Conservation (phyloP, 2,113 vertebrate genomes). For the Nycticebus coucang region DNA sequence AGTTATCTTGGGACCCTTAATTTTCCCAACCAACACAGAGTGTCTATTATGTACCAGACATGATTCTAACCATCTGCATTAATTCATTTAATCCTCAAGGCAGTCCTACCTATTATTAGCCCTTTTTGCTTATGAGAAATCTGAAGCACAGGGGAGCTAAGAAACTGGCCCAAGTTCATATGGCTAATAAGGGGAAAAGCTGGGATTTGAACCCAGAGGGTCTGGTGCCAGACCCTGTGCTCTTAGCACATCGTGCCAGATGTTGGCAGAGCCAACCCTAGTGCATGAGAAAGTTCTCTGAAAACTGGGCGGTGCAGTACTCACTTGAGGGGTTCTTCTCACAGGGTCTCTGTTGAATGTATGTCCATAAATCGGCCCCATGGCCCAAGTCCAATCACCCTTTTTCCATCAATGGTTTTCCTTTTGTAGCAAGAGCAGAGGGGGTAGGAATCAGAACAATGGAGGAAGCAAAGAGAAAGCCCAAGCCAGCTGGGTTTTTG, state of each 20-base stretch:
- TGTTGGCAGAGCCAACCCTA: neutral
- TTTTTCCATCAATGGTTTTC: slow-evolving; percentile 14
- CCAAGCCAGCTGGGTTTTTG: neutral
- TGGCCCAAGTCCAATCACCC: neutral
- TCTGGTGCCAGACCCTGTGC: neutral
- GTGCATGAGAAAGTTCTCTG: neutral
- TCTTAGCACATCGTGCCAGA: neutral
- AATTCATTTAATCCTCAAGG: neutral
- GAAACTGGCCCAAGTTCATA: neutral
- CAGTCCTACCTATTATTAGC: neutral
- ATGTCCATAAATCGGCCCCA: neutral
- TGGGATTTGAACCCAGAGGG: neutral
- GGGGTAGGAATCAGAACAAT: neutral
- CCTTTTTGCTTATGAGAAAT: neutral
- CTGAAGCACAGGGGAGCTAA: neutral
- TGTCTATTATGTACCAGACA: neutral
- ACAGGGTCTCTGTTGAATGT: neutral
- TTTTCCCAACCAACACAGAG: neutral
- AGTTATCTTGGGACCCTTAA: neutral
- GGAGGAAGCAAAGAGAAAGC: slow-evolving; percentile 31
- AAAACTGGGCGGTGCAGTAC: neutral
- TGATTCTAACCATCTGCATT: neutral
- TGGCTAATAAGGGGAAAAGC: neutral
- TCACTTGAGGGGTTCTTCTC: fast-evolving
- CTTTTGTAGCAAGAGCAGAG: neutral